A percentile compares a stretch with the other conserved stretches of the same genome.
Evolutionary conservation across 2,113 vertebrate species (phyloP).

Genomic region (Ictidomys tridecemlineatus): DNA sequence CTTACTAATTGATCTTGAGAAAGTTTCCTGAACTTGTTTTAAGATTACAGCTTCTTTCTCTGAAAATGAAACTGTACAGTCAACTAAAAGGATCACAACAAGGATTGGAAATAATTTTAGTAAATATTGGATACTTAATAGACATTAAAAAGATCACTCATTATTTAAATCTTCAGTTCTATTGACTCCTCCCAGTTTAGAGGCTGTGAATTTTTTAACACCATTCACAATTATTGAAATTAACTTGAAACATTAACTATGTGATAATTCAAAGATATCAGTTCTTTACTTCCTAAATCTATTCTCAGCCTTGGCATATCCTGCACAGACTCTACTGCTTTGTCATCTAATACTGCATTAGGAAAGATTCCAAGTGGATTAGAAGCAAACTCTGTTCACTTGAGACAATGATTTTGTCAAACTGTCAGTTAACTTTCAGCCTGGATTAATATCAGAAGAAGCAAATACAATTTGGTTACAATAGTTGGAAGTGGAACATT

Average conservation of each 20-base stretch:
- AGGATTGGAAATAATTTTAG: not conserved
- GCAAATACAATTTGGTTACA: not conserved
- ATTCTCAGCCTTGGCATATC: not conserved
- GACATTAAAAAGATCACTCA: not conserved
- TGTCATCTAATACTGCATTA: not conserved
- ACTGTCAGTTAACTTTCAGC: constrained; percentile 22
- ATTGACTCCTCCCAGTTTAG: not conserved
- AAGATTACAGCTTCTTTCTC: not conserved
- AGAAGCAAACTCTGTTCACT: not conserved
- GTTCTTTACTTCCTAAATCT: constrained; percentile 11
- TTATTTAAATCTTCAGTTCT: not conserved
- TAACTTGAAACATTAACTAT: constrained; percentile 14
- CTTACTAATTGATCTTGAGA: not conserved
- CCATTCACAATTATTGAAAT: constrained; percentile 1
- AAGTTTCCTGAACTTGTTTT: constrained; percentile 10
- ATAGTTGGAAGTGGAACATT: constrained; percentile 11
- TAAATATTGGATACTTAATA: not conserved
- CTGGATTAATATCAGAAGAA: not conserved
- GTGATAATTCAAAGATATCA: not conserved
- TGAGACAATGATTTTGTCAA: constrained; percentile 26
- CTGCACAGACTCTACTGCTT: not conserved
- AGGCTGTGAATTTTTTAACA: not conserved
- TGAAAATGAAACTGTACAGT: not conserved
- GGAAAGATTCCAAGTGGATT: not conserved
- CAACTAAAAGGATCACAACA: not conserved